These are phyloP conservation scores for Muscicapa striata DNA, from an alignment of 2,797 vertebrate species.

Conservation along the genomic window DNA sequence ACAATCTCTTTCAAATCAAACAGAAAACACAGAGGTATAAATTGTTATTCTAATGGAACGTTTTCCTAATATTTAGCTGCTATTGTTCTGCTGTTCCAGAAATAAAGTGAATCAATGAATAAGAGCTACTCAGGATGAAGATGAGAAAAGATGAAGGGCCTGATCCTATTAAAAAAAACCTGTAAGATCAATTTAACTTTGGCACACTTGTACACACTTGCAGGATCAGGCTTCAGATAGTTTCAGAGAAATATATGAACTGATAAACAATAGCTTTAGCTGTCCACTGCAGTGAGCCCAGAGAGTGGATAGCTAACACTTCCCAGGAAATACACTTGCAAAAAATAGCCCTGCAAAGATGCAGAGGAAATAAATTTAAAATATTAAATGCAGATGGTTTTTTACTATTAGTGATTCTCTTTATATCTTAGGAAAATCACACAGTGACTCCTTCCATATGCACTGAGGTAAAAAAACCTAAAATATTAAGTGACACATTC, in stretches of 20 bases:
- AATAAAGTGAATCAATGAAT: background rate
- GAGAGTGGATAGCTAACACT: background rate
- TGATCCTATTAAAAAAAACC: background rate
- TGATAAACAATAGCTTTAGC: background rate
- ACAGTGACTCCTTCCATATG: background rate
- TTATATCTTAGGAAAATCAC: background rate
- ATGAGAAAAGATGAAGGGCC: background rate
- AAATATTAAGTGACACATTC: slow-evolving; percentile 5
- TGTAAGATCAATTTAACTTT: background rate
- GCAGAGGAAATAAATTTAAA: background rate
- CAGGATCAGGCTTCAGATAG: background rate
- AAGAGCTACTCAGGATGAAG: background rate
- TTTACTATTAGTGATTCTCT: background rate
- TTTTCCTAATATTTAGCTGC: background rate
- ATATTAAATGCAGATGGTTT: background rate
- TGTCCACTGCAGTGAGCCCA: background rate
- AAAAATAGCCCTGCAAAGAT: background rate
- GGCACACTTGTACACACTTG: background rate
- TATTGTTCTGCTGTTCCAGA: background rate
- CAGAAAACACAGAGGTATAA: background rate
- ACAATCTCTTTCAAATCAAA: background rate
- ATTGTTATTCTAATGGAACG: background rate
- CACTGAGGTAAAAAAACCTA: background rate
- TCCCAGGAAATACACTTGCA: background rate
- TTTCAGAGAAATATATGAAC: background rate